Evolutionary conservation across 2,113 vertebrate genomes (phyloP).

Genomic region (Dromaius novaehollandiae): DNA sequence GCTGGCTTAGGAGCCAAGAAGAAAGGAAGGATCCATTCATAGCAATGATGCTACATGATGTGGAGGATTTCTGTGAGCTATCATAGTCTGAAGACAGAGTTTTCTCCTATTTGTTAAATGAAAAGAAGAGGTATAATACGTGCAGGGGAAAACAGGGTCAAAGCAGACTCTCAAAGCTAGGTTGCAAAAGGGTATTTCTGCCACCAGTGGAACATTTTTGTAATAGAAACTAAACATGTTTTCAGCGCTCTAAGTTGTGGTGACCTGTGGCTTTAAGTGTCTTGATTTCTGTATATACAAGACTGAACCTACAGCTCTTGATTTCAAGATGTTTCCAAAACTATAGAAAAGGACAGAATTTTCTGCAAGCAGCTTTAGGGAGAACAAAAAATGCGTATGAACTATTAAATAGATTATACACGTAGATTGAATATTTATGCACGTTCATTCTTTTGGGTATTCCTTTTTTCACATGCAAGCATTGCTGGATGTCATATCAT

Average conservation of each 20-base stretch:
- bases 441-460: not conserved
- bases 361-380: not conserved
- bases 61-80: not conserved
- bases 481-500: not conserved
- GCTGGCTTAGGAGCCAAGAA: not conserved
- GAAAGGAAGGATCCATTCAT: not conserved
- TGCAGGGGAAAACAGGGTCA: not conserved
- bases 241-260: not conserved
- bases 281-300: not conserved
- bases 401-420: not conserved
- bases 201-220: not conserved
- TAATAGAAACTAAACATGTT: not conserved
- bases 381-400: not conserved
- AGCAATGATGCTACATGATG: not conserved
- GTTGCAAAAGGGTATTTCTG: not conserved
- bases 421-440: not conserved
- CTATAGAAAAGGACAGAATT: not conserved
- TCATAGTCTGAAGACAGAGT: not conserved
- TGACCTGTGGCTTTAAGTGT: not conserved
- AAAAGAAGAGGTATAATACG: not conserved
- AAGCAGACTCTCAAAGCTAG: not conserved
- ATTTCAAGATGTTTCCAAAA: not conserved
- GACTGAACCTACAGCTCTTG: not conserved
- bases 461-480: not conserved
- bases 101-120: not conserved